A percentile compares a stretch with the other conserved stretches of the same genome.
Conservation (phyloP, 2,797 vertebrate genomes). For the Chelon auratus region DNA sequence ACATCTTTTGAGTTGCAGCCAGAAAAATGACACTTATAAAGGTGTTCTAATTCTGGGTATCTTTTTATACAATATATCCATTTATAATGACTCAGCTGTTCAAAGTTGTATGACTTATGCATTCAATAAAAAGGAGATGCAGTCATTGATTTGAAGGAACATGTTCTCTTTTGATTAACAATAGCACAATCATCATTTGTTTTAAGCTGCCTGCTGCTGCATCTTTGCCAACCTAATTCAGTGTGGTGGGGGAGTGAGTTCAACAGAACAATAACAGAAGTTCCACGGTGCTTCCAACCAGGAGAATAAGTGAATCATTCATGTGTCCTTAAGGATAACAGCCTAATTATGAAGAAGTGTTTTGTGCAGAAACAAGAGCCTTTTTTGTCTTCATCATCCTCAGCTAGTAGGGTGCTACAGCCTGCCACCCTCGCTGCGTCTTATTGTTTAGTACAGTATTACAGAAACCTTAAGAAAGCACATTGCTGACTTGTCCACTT, state of each 20-base stretch:
- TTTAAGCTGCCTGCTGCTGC: conserved; percentile 20
- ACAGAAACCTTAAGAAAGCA: conserved; percentile 55
- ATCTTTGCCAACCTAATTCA: conserved; percentile 14
- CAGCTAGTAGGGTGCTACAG: conserved; percentile 30
- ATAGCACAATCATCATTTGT: conserved; percentile 10
- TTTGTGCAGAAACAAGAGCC: conserved; percentile 13
- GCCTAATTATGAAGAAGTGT: conserved; percentile 58
- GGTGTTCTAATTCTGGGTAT: conserved; percentile 23
- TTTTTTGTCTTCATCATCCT: conserved; percentile 52
- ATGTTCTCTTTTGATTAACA: background rate
- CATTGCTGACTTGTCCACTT: conserved; percentile 75
- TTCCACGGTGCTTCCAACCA: conserved; percentile 36
- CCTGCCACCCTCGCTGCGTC: conserved; percentile 38
- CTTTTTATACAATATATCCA: background rate
- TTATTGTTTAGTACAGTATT: conserved; percentile 41
- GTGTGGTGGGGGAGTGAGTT: conserved; percentile 10
- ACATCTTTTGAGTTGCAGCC: conserved; percentile 37
- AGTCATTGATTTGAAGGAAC: conserved; percentile 3
- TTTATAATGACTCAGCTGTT: conserved; percentile 21
- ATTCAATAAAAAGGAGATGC: no score
- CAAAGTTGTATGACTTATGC: background rate
- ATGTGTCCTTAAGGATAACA: conserved; percentile 42
- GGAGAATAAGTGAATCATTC: conserved; percentile 43
- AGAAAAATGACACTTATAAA: conserved; percentile 21
- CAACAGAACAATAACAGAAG: conserved; percentile 16